These are phyloP conservation scores for Triops cancriformis DNA, from an alignment of 1,140 invertebrate genomes.

Conservation along the genomic window DNA sequence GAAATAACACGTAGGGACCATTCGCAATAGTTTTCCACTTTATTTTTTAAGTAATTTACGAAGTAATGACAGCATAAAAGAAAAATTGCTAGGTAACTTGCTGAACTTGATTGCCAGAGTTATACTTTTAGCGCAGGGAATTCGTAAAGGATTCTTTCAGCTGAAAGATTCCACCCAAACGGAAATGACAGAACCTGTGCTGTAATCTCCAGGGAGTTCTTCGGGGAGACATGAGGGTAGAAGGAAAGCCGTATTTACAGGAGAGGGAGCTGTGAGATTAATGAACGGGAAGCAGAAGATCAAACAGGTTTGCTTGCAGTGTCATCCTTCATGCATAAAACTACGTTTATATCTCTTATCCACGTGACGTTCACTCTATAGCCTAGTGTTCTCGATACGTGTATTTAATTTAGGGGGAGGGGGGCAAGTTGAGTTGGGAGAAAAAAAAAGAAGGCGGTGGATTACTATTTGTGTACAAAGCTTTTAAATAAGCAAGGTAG, in stretches of 20 bases:
- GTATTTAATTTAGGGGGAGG: neutral
- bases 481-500: neutral
- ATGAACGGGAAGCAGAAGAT: constrained; percentile 1
- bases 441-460: neutral
- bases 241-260: neutral
- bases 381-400: neutral
- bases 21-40: no score
- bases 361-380: neutral
- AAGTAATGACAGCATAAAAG: no score
- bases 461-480: neutral
- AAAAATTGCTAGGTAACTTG: no score
- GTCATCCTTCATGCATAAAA: constrained; percentile 14
- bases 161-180: neutral
- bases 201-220: neutral
- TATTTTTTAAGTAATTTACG: no score
- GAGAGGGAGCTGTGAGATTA: neutral
- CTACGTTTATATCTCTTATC: neutral
- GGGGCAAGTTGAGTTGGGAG: neutral
- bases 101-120: neutral
- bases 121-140: neutral
- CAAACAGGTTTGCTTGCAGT: constrained; percentile 13
- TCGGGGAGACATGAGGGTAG: neutral
- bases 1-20: no score
- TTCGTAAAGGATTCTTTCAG: no score
- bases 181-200: constrained; percentile 3